A percentile compares a stretch with the other conserved stretches of the same genome.
phyloP scores from a whole-genome alignment of 2,888 invertebrate species.

The Ditylenchus weischeri region DNA sequence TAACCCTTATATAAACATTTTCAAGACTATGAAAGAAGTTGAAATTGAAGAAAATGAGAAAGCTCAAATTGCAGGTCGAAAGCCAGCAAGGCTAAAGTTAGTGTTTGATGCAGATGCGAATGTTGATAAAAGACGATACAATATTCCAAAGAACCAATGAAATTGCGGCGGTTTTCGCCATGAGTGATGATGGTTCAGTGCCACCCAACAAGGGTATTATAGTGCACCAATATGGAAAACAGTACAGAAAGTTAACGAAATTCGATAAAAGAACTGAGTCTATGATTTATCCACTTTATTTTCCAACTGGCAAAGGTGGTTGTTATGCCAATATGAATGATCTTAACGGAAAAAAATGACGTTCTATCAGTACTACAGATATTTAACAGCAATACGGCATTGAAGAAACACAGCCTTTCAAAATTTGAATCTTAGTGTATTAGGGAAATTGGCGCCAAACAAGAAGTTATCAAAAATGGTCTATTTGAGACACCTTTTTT shows the following conservation, averaged over 20 bases:
- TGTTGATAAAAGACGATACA: slow-evolving; percentile 5
- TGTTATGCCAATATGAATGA: background rate
- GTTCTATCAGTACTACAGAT: background rate
- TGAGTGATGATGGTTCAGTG: background rate
- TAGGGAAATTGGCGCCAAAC: no score
- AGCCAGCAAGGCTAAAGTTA: background rate
- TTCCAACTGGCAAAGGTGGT: background rate
- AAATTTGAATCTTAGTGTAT: no score
- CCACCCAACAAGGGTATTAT: background rate
- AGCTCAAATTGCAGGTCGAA: background rate
- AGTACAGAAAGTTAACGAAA: background rate
- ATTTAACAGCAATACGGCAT: background rate
- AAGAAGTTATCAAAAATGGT: no score
- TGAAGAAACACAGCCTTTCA: no score
- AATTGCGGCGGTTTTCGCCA: background rate
- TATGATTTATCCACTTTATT: slow-evolving; percentile 1
- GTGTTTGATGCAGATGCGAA: background rate
- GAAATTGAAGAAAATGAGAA: background rate
- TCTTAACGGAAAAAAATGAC: background rate
- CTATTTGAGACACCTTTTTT: no score
- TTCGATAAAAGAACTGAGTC: background rate
- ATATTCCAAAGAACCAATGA: background rate
- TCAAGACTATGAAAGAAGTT: background rate
- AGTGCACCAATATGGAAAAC: background rate
- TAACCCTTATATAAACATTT: background rate